phyloP scores from a whole-genome alignment of 2,797 vertebrate species.

The Chromobotia macracanthus region DNA sequence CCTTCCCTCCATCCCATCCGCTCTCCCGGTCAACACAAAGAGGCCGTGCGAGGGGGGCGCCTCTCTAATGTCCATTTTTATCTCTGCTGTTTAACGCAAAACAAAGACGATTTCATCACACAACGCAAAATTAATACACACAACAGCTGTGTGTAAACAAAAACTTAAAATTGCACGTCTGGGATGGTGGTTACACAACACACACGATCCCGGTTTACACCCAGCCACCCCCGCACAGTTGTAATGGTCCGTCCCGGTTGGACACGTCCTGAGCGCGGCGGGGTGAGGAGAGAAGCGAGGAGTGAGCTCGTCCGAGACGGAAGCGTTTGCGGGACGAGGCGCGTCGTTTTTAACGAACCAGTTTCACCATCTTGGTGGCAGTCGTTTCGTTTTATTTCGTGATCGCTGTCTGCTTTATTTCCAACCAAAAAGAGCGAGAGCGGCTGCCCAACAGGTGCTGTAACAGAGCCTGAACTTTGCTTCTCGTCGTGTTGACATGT shows the following conservation, averaged over 20 bases:
- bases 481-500: constrained; percentile 77
- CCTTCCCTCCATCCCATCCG: constrained; percentile 44
- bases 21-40: constrained; percentile 15
- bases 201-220: constrained; percentile 47
- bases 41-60: constrained; percentile 1
- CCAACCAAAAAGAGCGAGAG: neutral
- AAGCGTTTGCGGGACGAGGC: constrained; percentile 24
- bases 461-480: too few species aligned
- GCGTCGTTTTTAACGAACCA: neutral
- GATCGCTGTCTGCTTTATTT: neutral
- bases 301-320: constrained; percentile 34
- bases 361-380: neutral
- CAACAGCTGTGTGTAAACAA: neutral
- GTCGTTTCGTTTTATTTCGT: neutral
- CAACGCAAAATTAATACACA: fast-evolving
- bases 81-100: neutral
- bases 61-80: neutral
- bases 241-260: constrained; percentile 74
- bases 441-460: neutral
- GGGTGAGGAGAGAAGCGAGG: constrained; percentile 57
- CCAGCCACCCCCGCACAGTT: constrained; percentile 50
- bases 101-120: neutral
- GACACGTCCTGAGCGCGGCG: constrained; percentile 77
- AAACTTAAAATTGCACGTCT: neutral
- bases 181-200: neutral